Evolutionary conservation across 2,113 vertebrate genomes (phyloP), one percentile per base, ranked within the genome.

Genomic region (Muntiacus reevesi): DNA sequence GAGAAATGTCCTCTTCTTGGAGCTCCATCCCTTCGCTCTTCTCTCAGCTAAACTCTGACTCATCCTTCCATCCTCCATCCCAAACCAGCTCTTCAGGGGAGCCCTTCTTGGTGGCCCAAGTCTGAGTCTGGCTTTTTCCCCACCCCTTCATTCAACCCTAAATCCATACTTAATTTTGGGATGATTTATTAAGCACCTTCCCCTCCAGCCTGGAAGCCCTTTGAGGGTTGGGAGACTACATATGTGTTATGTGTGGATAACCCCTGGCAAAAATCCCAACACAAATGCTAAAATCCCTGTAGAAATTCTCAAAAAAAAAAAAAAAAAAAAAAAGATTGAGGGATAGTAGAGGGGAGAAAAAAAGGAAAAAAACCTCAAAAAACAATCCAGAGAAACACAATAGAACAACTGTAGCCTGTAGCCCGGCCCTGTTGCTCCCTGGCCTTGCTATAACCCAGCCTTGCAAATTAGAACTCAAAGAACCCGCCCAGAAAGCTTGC

Each of bases 221-320:
- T 99, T 98, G 97, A 99, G 94, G 30, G 98, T 98, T 98, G 25
- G 99, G 99, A 99, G 0, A 98, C 99, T 27, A 99, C 0, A 25
- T 99, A 99, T 47, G 98, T 98, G 97, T 99, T 98, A 43, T 98
- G 97, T 28, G 98, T 79, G 47, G 94, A 98, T 2, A 1, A 43
- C 60, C 23, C 40, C 86, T 25, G 16, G 87, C 11, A 45, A 59
- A 74, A 79, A 45, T 12, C 28, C 52, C 15, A 1, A 30, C 57
- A 60, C 55, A 87, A 79, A 60, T 1, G 13, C 86, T 54, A 83
- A 89, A 36, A 67, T 76, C 92, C 54, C 33, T 30, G 0, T 45
- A 47, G 81, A 87, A 91, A 78, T 92, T 62, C 30, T 47, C 36
- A n/a, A 94, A 96, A 89, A 71, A 71, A 71, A 40, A 71, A 64